These are phyloP conservation scores for Ceyx cyanopectus DNA, from an alignment of 2,113 vertebrate genomes.

Conservation along the genomic window DNA sequence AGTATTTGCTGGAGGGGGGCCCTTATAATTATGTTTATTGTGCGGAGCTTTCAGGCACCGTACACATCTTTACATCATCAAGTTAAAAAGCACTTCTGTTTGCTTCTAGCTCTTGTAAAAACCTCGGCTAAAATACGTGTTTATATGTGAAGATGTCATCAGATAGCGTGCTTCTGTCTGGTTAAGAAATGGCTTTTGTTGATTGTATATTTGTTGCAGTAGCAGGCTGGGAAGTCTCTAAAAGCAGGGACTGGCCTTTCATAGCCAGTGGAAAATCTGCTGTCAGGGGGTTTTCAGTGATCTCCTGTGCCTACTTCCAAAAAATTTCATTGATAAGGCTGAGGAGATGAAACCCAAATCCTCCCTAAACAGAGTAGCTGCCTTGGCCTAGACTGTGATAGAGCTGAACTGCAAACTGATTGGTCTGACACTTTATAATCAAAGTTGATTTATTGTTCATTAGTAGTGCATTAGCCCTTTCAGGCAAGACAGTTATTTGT, in stretches of 20 bases:
- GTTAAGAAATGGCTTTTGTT: not conserved
- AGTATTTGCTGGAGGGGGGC: not conserved
- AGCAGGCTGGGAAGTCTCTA: not conserved
- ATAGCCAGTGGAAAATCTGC: conserved; percentile 1
- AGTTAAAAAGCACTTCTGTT: not conserved
- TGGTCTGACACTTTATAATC: conserved; percentile 99
- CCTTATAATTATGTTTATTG: not conserved
- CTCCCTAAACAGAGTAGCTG: conserved; percentile 79
- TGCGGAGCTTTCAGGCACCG: not conserved
- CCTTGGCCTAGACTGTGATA: conserved; percentile 80
- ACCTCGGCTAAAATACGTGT: accelerated
- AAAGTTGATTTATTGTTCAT: conserved; percentile 99
- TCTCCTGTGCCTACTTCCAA: conserved; percentile 48
- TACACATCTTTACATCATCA: not conserved
- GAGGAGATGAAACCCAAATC: conserved; percentile 77
- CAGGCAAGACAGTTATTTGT: conserved; percentile 95
- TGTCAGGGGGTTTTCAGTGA: conserved; percentile 45
- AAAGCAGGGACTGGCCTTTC: not conserved
- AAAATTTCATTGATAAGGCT: conserved; percentile 75
- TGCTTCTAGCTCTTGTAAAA: not conserved
- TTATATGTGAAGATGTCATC: not conserved
- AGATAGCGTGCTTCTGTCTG: not conserved
- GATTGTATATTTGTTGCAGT: not conserved
- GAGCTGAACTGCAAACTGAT: conserved; percentile 91
- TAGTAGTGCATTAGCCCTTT: conserved; percentile 97